Evolutionary conservation across 2,797 vertebrate species (phyloP).

Genomic region (Urophycis tenuis): DNA sequence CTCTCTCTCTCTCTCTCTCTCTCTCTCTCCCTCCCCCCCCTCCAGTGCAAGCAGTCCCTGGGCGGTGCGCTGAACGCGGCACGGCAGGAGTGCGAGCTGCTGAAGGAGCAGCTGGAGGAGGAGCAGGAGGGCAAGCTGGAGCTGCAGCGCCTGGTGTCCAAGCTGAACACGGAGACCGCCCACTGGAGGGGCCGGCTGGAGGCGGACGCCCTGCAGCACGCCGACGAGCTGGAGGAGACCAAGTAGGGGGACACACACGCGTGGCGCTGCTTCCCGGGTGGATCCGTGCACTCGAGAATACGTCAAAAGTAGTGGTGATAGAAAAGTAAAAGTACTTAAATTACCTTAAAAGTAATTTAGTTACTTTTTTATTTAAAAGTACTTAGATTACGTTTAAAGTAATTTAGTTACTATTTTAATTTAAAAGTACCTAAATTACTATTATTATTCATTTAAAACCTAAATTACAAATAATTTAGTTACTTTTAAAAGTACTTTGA

Average conservation of each 20-base stretch:
- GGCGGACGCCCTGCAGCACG: slow-evolving; percentile 69
- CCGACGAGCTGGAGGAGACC: slow-evolving; percentile 75
- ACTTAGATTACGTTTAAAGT: too few relatives aligned
- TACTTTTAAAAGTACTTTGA: too few relatives aligned
- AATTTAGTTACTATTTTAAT: too few relatives aligned
- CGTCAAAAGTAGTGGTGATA: too few relatives aligned
- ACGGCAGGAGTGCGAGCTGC: slow-evolving; percentile 67
- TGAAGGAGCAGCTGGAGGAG: slow-evolving; percentile 81
- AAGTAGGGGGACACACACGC: slow-evolving; percentile 58
- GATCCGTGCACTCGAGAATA: too few relatives aligned
- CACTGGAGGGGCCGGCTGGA: slow-evolving; percentile 75
- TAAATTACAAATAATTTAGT: too few relatives aligned
- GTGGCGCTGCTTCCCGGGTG: too few relatives aligned
- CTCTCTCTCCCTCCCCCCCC: not conserved
- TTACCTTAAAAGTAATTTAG: too few relatives aligned
- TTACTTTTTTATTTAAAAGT: too few relatives aligned
- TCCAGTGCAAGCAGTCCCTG: slow-evolving; percentile 61
- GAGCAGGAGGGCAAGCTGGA: slow-evolving; percentile 81
- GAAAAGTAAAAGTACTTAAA: too few relatives aligned
- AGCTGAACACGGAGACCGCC: slow-evolving; percentile 76
- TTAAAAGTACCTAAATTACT: too few relatives aligned
- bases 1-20: not conserved
- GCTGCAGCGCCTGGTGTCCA: slow-evolving; percentile 76
- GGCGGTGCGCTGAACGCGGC: slow-evolving; percentile 50
- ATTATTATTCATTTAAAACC: too few relatives aligned